Base-by-base conservation (phyloP, 2,797 vertebrate species). In the Pteropus rufus region DNA sequence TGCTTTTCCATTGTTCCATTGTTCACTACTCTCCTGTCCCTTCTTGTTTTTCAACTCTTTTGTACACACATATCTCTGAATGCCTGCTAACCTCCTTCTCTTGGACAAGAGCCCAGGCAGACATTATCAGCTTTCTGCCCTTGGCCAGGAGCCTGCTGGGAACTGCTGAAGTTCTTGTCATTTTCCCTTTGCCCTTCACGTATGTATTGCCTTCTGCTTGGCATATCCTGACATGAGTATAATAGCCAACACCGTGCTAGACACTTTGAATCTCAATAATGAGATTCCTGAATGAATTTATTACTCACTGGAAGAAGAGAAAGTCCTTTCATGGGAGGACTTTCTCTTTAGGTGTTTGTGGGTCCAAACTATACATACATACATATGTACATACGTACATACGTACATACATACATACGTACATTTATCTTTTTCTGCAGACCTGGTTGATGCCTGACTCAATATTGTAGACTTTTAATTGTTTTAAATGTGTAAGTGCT, bases 71-170 rank as follows among this genome's bases (percentile, higher is more conserved):
- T 31, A 39, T 77, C 85, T 88, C 69, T 39, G 81, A 81, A 46
- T 52, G 72, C 73, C 84, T 49, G 77, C 18, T 87, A 62, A 56
- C 31, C 87, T 52, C 81, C 39, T 90, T 34, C 36, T 90, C 44
- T 91, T 96, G 97, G 96, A 94, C 2, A 0, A 29, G 73, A 85
- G 95, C 96, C 96, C 82, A 73, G 91, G 88, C 54, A 46, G 34
- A 58, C 41, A 11, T 80, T 79, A 73, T 70, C 91, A 86, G 92
- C 73, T 62, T 93, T 60, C 8, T 60, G 12, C 15, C 46, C 80
- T 95, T 85, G 82, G 62, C 92, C 76, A 75, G 76, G 36, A 95
- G 58, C 93, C 90, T 90, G 88, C 95, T 77, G 58, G 88, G 88
- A 95, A 16, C 31, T 29, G n/a, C 62, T 6, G 56, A 72, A 39